A percentile compares a stretch with the other conserved stretches of the same genome.
phyloP scores from a whole-genome alignment of 2,888 invertebrate genomes.

The Epistrophe eligans region DNA sequence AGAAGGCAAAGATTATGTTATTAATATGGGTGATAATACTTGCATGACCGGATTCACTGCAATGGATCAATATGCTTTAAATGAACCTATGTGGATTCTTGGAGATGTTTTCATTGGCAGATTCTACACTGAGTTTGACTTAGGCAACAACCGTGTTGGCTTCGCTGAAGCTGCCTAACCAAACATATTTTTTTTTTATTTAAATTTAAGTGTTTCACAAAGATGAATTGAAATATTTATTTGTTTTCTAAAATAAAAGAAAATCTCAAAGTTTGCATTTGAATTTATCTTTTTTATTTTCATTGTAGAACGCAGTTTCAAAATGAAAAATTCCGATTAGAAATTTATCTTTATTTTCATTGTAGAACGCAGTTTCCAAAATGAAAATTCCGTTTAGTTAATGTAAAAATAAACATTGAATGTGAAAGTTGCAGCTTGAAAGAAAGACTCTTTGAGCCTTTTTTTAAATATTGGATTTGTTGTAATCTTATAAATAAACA shows the following conservation, averaged over 20 bases:
- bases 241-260: not conserved
- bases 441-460: too few relatives aligned
- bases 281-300: not conserved
- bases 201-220: not conserved
- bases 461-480: too few relatives aligned
- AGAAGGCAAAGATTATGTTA: conserved; percentile 93
- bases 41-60: conserved; percentile 99
- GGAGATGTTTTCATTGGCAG: conserved; percentile 99
- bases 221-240: not conserved
- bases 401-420: too few relatives aligned
- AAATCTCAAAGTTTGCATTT: not conserved
- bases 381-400: too few relatives aligned
- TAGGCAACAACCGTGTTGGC: conserved; percentile 93
- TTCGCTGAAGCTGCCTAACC: conserved; percentile 89
- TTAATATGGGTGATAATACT: conserved; percentile 93
- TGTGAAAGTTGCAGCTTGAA: too few relatives aligned
- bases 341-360: too few relatives aligned
- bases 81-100: conserved; percentile 98
- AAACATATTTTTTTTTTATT: not conserved
- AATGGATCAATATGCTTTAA: conserved; percentile 96
- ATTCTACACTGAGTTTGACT: conserved; percentile 98
- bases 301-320: too few relatives aligned
- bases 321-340: too few relatives aligned
- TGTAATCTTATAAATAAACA: too few relatives aligned
- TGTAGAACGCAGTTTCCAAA: too few relatives aligned